phyloP scores from a whole-genome alignment of 1,140 invertebrate genomes.

The Hyles euphorbiae region DNA sequence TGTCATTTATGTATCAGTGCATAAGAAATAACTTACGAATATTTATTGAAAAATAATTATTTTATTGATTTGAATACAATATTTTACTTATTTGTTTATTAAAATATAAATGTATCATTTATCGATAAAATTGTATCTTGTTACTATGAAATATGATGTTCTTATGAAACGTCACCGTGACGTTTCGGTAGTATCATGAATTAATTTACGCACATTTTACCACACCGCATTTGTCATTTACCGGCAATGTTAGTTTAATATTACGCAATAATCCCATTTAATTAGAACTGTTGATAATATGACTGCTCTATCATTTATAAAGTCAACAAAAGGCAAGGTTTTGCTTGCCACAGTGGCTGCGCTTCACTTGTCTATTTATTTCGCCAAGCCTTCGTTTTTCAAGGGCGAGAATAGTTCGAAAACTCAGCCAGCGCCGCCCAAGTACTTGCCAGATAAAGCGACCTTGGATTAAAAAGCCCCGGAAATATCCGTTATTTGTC shows the following conservation, averaged over 20 bases:
- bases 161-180: no score
- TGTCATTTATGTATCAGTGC: no score
- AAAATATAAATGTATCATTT: no score
- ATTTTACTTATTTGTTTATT: no score
- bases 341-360: slow-evolving; percentile 55
- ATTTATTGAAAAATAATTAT: no score
- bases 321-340: slow-evolving; percentile 60
- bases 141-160: no score
- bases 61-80: no score
- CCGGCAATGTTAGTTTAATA: slow-evolving; percentile 3
- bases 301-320: slow-evolving; percentile 47
- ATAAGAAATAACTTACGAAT: no score
- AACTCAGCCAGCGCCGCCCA: slow-evolving; percentile 39
- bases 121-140: no score
- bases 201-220: no score
- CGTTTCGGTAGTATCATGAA: no score
- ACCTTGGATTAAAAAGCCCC: slow-evolving; percentile 26
- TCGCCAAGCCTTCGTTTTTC: slow-evolving; percentile 64
- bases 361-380: slow-evolving; percentile 57
- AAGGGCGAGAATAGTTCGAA: slow-evolving; percentile 40
- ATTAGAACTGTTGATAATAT: slow-evolving; percentile 23
- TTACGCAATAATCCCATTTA: slow-evolving; percentile 5
- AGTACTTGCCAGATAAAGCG: slow-evolving; percentile 51
- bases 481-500: slow-evolving; percentile 24
- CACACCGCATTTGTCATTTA: no score